Evolutionary conservation across 2,113 vertebrate genomes (phyloP).

Genomic region (Chascanopsetta lugubris): DNA sequence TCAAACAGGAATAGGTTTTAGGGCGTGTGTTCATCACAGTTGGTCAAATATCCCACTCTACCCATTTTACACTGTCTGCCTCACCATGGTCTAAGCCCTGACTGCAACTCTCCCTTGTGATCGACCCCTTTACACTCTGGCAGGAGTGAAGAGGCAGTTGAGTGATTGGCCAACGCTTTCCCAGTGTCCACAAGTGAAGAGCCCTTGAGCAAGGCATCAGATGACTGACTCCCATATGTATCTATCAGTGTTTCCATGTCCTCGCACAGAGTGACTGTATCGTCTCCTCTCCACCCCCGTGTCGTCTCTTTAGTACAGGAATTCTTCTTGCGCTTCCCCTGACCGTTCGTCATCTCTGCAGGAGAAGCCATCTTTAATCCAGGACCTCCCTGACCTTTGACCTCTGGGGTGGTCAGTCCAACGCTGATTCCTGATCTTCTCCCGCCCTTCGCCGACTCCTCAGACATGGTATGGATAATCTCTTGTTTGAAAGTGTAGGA

Average conservation of each 20-base stretch:
- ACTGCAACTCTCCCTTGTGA: too few relatives aligned
- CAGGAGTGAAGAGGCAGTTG: not conserved
- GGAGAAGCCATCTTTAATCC: conserved; percentile 62
- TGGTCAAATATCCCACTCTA: too few relatives aligned
- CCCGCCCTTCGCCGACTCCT: conserved; percentile 63
- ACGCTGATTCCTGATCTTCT: conserved; percentile 76
- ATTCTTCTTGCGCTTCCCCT: not conserved
- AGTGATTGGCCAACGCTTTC: not conserved
- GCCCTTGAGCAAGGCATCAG: conserved; percentile 1
- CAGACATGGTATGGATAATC: conserved; percentile 53
- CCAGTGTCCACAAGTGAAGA: not conserved
- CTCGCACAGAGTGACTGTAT: too few relatives aligned
- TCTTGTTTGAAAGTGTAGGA: conserved; percentile 66
- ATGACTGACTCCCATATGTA: too few relatives aligned
- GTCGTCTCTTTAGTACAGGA: too few relatives aligned
- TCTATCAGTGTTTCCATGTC: too few relatives aligned
- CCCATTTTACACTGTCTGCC: too few relatives aligned
- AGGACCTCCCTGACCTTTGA: conserved; percentile 80
- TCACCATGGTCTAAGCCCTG: too few relatives aligned
- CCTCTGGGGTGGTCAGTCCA: conserved; percentile 67
- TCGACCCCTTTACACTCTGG: too few relatives aligned
- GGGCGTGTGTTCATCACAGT: too few relatives aligned
- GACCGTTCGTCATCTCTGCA: conserved; percentile 52
- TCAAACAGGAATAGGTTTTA: too few relatives aligned
- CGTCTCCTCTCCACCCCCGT: too few relatives aligned